Percentiles rank a stretch among this genome's conserved stretches.
Evolutionary conservation across 2,888 invertebrate genomes (phyloP).

Genomic region (Cryptocephalus primarius): DNA sequence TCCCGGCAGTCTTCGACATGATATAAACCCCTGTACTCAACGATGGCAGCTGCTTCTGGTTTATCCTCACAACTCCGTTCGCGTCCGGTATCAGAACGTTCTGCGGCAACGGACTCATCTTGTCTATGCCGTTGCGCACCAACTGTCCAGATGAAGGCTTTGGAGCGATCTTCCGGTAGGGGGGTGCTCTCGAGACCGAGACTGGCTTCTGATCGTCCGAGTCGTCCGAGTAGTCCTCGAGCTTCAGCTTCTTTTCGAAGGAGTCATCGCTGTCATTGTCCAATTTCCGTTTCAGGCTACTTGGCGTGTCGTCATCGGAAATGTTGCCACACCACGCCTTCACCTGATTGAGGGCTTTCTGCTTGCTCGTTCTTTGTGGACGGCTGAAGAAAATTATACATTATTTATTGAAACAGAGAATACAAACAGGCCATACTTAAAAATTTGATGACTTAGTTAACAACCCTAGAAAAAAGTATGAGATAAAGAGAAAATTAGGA

Average conservation of each 20-base stretch:
- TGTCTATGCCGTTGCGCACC: conserved; percentile 21
- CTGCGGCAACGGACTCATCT: conserved; percentile 21
- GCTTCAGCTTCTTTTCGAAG: conserved; percentile 33
- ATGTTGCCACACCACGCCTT: conserved; percentile 73
- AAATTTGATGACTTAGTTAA: too few species aligned
- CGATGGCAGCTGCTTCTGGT: conserved; percentile 60
- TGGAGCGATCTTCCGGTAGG: conserved; percentile 9
- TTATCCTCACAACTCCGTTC: conserved; percentile 63
- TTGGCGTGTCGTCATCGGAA: conserved; percentile 39
- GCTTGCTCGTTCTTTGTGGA: conserved; percentile 67
- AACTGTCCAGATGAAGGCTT: conserved; percentile 9
- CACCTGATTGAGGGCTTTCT: conserved; percentile 70
- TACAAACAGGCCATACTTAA: too few species aligned
- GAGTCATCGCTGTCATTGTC: conserved; percentile 31
- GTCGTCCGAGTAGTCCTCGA: conserved; percentile 32
- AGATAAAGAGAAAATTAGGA: too few species aligned
- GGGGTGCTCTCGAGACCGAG: not conserved
- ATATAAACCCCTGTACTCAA: conserved; percentile 57
- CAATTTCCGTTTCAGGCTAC: conserved; percentile 16
- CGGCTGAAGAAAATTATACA: conserved; percentile 41
- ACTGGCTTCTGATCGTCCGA: conserved; percentile 14
- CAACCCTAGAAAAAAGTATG: too few species aligned
- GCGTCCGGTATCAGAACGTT: conserved; percentile 41
- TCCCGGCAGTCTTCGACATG: conserved; percentile 66
- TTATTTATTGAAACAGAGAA: not conserved